These are phyloP conservation scores for Drosophila pseudotalamancana DNA, from an alignment of 2,888 invertebrate species.

Conservation along the genomic window DNA sequence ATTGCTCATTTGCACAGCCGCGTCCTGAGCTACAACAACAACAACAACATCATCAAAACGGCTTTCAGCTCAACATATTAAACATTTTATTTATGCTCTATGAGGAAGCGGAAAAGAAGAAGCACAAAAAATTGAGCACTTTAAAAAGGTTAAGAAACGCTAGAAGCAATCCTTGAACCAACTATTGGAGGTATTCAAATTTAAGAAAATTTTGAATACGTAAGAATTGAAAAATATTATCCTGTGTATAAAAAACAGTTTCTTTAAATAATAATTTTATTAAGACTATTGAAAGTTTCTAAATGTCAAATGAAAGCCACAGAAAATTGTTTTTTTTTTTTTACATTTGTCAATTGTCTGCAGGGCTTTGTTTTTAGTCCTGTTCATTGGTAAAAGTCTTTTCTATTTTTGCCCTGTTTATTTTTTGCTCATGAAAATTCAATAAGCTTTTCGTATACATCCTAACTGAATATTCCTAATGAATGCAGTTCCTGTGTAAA, in stretches of 20 bases:
- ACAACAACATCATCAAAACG: conserved; percentile 13
- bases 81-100: conserved; percentile 18
- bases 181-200: conserved; percentile 1
- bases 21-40: conserved; percentile 25
- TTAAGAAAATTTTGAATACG: too few relatives aligned
- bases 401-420: conserved; percentile 9
- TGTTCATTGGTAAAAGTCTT: conserved; percentile 24
- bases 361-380: background rate
- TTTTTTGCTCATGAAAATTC: conserved; percentile 66
- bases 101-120: background rate
- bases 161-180: background rate
- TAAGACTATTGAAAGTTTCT: conserved; percentile 1
- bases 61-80: conserved; percentile 33
- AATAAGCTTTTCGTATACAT: conserved; percentile 48
- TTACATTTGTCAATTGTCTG: conserved; percentile 12
- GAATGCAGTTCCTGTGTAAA: conserved; percentile 19
- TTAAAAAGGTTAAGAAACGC: conserved; percentile 11
- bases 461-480: conserved; percentile 51
- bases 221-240: too few relatives aligned
- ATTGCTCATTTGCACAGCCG: conserved; percentile 68
- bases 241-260: too few relatives aligned
- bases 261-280: too few relatives aligned
- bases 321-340: background rate
- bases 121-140: background rate
- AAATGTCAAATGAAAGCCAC: conserved; percentile 1